Percentiles rank a stretch among this genome's conserved stretches.
phyloP scores from a whole-genome alignment of 2,113 vertebrate species.

The Anoplopoma fimbria region DNA sequence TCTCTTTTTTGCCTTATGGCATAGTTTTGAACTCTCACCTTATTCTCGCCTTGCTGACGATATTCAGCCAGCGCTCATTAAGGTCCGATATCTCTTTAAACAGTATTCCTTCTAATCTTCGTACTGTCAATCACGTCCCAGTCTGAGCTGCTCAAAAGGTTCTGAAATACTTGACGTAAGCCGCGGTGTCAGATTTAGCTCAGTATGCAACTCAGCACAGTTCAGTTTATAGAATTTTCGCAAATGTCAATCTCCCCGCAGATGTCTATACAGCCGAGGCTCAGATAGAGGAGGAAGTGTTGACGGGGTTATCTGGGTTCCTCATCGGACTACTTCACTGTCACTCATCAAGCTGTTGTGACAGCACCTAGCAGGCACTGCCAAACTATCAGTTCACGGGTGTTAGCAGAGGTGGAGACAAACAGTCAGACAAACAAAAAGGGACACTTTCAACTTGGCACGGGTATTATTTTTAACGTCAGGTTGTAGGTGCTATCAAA shows the following conservation, averaged over 20 bases:
- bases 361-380: constrained; percentile 61
- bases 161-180: background rate
- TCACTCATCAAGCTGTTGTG: constrained; percentile 67
- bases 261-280: constrained; percentile 56
- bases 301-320: constrained; percentile 67
- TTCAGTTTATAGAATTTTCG: constrained; percentile 58
- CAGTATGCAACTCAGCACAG: constrained; percentile 25
- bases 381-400: constrained; percentile 59
- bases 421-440: constrained; percentile 10
- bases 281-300: constrained; percentile 44
- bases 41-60: background rate
- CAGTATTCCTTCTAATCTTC: constrained; percentile 20
- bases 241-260: constrained; percentile 45
- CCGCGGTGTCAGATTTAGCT: constrained; percentile 10
- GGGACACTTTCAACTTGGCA: constrained; percentile 33
- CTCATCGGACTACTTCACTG: constrained; percentile 63
- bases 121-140: constrained; percentile 17
- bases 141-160: background rate
- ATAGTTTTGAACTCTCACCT: background rate
- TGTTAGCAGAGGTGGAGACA: constrained; percentile 34
- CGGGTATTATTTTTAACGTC: constrained; percentile 14
- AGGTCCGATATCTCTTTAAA: constrained; percentile 26
- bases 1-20: background rate
- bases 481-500: background rate
- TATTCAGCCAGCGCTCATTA: constrained; percentile 17